Percentiles rank a stretch among this genome's conserved stretches.
Conservation (phyloP, 2,797 vertebrate genomes). For the Chiroxiphia lanceolata region DNA sequence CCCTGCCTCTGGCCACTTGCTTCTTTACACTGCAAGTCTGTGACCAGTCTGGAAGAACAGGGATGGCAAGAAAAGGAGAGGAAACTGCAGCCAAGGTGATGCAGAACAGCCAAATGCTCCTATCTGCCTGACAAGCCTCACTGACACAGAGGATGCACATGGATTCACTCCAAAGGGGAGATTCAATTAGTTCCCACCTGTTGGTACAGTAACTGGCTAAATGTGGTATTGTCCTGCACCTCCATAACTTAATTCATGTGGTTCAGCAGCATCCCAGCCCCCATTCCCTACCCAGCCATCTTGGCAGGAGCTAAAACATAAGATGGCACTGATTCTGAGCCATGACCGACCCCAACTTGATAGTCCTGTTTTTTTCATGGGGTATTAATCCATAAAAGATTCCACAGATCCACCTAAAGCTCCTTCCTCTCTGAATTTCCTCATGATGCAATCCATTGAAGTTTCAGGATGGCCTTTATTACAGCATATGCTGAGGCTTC, state of each 20-base stretch:
- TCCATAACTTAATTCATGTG: fast-evolving
- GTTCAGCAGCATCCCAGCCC: background rate
- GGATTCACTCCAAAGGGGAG: background rate
- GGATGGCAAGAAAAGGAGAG: background rate
- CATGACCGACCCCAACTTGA: background rate
- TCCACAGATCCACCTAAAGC: slow-evolving; percentile 47
- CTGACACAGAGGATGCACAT: too few relatives aligned
- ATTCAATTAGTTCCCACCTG: background rate
- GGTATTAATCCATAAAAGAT: slow-evolving; percentile 22
- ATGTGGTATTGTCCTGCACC: background rate
- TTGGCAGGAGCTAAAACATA: background rate
- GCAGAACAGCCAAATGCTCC: background rate
- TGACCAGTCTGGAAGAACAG: background rate
- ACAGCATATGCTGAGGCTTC: slow-evolving; percentile 45
- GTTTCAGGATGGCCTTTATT: slow-evolving; percentile 49
- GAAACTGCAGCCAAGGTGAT: background rate
- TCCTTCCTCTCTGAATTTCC: slow-evolving; percentile 45
- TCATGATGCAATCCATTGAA: slow-evolving; percentile 26
- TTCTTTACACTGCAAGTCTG: background rate
- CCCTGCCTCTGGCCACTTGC: background rate
- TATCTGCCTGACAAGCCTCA: fast-evolving
- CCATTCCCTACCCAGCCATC: background rate
- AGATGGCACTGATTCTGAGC: background rate
- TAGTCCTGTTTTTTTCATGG: background rate
- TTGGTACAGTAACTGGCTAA: background rate